Evolutionary conservation across 2,797 vertebrate genomes (phyloP).

Genomic region (Alexandromys oeconomus): DNA sequence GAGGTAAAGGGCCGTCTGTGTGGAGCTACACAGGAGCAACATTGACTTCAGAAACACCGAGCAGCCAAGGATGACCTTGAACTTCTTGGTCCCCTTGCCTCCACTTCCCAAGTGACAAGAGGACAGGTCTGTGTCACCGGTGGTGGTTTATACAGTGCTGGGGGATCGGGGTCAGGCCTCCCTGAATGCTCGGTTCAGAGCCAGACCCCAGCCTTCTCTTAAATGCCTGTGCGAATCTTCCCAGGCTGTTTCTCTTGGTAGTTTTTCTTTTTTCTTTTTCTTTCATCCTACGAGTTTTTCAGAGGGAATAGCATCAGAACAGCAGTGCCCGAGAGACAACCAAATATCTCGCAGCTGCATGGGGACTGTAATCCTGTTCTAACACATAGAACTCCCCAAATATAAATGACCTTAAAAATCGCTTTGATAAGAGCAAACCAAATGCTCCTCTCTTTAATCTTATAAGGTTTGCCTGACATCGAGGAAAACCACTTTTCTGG

Average conservation of each 20-base stretch:
- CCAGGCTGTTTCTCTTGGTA: neutral
- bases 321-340: neutral
- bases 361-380: constrained; percentile 4
- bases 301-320: neutral
- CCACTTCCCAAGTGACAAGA: neutral
- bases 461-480: constrained; percentile 27
- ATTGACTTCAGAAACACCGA: accelerated
- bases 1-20: neutral
- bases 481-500: constrained; percentile 45
- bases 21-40: neutral
- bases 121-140: neutral
- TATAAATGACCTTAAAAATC: constrained; percentile 47
- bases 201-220: neutral
- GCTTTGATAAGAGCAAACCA: constrained; percentile 10
- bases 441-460: constrained; percentile 40
- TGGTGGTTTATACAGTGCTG: neutral
- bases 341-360: neutral
- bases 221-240: neutral
- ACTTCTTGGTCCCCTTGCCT: neutral
- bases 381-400: constrained; percentile 43
- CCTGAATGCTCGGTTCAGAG: neutral
- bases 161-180: neutral
- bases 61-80: neutral
- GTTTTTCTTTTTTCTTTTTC: neutral
- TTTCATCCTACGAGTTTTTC: neutral